Base-by-base conservation (phyloP, 2,797 vertebrate species). In the Rhinichthys osculus region DNA sequence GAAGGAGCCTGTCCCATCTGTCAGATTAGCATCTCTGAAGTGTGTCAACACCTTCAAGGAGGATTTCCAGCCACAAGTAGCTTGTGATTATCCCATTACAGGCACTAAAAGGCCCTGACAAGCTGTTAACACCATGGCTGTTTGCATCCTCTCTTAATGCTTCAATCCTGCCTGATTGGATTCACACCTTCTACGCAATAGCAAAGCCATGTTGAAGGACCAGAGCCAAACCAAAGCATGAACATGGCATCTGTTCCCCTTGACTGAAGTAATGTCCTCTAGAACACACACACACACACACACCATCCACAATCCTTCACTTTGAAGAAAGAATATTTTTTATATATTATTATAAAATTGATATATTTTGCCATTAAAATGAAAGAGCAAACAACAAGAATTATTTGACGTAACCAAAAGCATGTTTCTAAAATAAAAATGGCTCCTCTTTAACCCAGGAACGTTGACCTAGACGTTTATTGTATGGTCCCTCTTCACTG, bases 141-240 rank as follows among this genome's bases (percentile, higher is more conserved):
- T 92, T 89, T 88, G 64, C 16, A 69, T 88, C 86, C 80, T 44
- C 79, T 83, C 86, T 84, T 94, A 94, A 95, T 94, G 69, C 93
- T 87, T 62, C 91, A 93, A 92, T 93, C 90, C 92, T 89, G 71
- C 86, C 89, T 92, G 94, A 95, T 95, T 93, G 94, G 95, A 95
- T 95, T 95, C 91, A 92, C 94, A 93, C 93, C 88, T 92, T 74
- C 62, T 92, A 81, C 90, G 89, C 88, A 93, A 91, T 57, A 90
- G 86, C 62, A 79, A 92, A 84, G 88, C 86, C 80, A 88, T 89
- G 85, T 85, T 88, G 86, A 82, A 79, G 71, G 57, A 74, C 5
- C 42, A 54, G 88, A 89, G 87, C 89, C 86, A 90, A 78, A 57
- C 33, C n/a, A 81, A 88, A 27, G 35, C 85, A 87, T 87, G 85